Evolutionary conservation across 1,140 invertebrate species (phyloP), one percentile per base, ranked within the genome.

Genomic region (Zaprionus capensis): DNA sequence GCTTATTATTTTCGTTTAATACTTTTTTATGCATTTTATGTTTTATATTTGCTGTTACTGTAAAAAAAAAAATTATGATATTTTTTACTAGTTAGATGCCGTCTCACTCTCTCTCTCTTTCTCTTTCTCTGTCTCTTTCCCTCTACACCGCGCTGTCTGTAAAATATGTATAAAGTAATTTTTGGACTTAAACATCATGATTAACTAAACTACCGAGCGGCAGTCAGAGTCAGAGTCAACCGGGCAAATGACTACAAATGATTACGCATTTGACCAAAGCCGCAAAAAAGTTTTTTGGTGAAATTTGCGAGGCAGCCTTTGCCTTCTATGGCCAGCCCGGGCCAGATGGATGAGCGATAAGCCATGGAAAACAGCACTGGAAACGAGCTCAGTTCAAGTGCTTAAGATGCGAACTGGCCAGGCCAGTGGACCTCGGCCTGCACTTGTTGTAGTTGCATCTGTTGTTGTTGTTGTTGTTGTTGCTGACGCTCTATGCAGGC

Each of bases 1-100:
- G 70, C 81, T 90, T 84, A 87, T 87, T 87, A 90, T 90, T 90
- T 90, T 80, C n/a, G 85, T 84, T 78, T 84, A 77, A 72, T 70
- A 61, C 53, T 17, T 59, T 67, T 80, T 68, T 70, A 66, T 51
- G 55, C n/a, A 56, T 58, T 66, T 59, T 36, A 66, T 65, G 58
- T 20, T 44, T 46, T 36, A 66, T 65, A 65, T 20, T 44, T 46
- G n/a, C 41, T 41, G 38, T 34, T 34, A 34, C 31, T 34, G 9
- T 17, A 44, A 62, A 46, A 59, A 62, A 46, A 59, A 41, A 44
- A 49, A 17, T 7, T 46, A 46, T 46, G n/a, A 46, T 46, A 46
- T 46, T 7, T 26, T 62, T 31, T 53, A 36, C 57, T 26, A 2
- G 20, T 31, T 34, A 31, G 62, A 17, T 46, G 41, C 41, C 41